These are phyloP conservation scores for Piprites chloris DNA, from an alignment of 2,113 vertebrate genomes.

Conservation along the genomic window DNA sequence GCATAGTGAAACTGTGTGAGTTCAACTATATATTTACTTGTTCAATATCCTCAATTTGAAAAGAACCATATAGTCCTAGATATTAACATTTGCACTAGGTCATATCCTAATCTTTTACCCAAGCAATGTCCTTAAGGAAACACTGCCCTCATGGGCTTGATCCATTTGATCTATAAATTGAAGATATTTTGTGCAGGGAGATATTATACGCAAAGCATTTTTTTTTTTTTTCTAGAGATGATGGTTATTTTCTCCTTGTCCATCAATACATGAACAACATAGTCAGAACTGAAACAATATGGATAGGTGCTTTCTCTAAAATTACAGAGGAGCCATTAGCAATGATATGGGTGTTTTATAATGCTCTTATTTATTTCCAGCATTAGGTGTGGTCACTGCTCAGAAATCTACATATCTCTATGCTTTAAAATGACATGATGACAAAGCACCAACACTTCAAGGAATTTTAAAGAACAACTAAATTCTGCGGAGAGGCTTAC, in stretches of 20 bases:
- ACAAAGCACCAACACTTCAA: neutral
- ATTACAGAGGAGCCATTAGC: neutral
- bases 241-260: neutral
- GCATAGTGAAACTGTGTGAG: neutral
- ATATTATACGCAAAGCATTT: neutral
- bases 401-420: neutral
- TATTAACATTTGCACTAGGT: neutral
- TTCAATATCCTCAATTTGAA: neutral
- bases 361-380: neutral
- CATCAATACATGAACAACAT: neutral
- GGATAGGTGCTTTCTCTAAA: neutral
- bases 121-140: neutral
- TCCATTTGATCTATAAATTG: neutral
- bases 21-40: neutral
- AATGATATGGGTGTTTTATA: neutral
- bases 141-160: neutral
- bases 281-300: neutral
- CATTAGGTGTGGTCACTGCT: neutral
- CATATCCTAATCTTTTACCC: neutral
- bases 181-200: neutral
- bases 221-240: neutral
- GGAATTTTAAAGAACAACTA: neutral
- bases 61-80: neutral
- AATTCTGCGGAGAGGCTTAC: neutral
- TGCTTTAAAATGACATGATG: neutral